These are phyloP conservation scores for Microctonus brassicae DNA, from an alignment of 2,888 invertebrate genomes.

Conservation along the genomic window DNA sequence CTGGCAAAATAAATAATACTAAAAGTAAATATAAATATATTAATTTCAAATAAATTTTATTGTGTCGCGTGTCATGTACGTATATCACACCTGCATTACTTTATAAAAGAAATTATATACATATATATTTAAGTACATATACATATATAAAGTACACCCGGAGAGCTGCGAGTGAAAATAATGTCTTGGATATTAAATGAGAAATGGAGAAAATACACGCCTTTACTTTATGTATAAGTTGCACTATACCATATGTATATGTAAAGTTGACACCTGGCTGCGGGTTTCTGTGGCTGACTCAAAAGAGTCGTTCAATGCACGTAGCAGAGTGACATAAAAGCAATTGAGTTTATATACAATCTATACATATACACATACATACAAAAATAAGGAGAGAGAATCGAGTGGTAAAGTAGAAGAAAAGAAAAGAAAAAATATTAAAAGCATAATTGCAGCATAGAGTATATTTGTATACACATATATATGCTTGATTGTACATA, in stretches of 20 bases:
- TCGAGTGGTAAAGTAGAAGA: background rate
- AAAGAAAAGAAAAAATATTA: constrained; percentile 39
- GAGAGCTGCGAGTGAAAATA: too few relatives aligned
- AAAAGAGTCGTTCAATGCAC: constrained; percentile 30
- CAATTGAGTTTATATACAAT: too few relatives aligned
- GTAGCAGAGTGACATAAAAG: too few relatives aligned
- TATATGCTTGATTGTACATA: too few relatives aligned
- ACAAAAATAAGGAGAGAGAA: too few relatives aligned
- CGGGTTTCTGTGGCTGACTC: constrained; percentile 36
- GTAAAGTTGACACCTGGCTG: constrained; percentile 42
- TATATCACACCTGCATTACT: background rate
- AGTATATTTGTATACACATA: too few relatives aligned
- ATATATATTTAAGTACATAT: too few relatives aligned
- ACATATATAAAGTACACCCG: too few relatives aligned
- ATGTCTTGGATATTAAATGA: background rate
- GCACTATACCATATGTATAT: background rate
- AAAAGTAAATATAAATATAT: background rate
- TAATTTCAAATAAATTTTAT: background rate
- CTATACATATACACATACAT: too few relatives aligned
- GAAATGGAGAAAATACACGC: background rate
- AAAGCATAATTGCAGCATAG: constrained; percentile 25
- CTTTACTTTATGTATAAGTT: constrained; percentile 26
- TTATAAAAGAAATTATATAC: constrained; percentile 34
- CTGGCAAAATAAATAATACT: background rate
- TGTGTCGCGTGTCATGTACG: background rate